Percentiles rank a stretch among this genome's conserved stretches.
These are phyloP conservation scores for Malurus elegans DNA, from an alignment of 2,113 vertebrate genomes.

Conservation along the genomic window DNA sequence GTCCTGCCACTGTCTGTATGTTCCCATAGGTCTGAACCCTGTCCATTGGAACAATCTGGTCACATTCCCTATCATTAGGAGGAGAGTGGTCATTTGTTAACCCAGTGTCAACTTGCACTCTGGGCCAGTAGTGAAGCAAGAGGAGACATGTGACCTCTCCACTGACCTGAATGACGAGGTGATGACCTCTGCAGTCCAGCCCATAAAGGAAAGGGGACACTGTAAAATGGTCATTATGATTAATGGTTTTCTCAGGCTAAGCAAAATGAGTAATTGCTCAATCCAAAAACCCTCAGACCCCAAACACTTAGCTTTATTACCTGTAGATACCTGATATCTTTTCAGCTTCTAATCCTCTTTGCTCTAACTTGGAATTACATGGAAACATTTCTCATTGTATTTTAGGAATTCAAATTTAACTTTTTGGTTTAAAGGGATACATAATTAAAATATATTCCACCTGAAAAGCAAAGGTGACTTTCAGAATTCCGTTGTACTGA, in stretches of 20 bases:
- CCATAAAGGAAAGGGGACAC: slow-evolving; percentile 6
- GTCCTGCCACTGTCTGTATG: background rate
- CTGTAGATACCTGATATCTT: background rate
- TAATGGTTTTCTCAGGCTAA: slow-evolving; percentile 42
- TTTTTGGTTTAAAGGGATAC: background rate
- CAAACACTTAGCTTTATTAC: slow-evolving; percentile 14
- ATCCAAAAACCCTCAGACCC: background rate
- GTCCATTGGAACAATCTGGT: background rate
- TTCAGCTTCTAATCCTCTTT: background rate
- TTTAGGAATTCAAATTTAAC: background rate
- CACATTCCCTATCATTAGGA: slow-evolving; percentile 29
- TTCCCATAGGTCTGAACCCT: background rate
- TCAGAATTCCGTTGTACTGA: background rate
- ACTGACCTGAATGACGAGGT: slow-evolving; percentile 48
- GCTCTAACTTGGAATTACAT: background rate
- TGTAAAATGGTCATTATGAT: slow-evolving; percentile 56
- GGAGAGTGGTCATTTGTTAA: slow-evolving; percentile 57
- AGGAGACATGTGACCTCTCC: slow-evolving; percentile 37
- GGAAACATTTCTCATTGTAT: background rate
- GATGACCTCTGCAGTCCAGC: slow-evolving; percentile 49
- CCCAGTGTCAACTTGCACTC: slow-evolving; percentile 4
- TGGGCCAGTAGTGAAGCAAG: slow-evolving; percentile 47
- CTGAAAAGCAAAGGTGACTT: background rate
- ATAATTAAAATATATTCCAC: background rate
- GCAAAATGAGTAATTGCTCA: background rate